Base-by-base conservation (phyloP, 2,113 vertebrate genomes). In the Pseudorectes ferrugineus region DNA sequence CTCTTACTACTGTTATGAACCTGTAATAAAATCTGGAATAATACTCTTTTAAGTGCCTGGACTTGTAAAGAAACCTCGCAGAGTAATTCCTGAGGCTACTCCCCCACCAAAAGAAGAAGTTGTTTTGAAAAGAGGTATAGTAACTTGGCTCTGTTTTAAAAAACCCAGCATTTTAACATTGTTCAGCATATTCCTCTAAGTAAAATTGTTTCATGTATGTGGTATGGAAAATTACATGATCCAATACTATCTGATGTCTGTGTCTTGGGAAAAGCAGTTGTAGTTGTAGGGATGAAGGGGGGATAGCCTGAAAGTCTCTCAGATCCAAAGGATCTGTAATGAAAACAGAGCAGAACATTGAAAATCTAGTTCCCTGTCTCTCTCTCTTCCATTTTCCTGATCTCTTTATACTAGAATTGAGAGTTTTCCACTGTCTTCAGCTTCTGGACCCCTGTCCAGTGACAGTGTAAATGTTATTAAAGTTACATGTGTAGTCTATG, bases 91-190 rank as follows among this genome's bases (percentile, higher is more conserved):
- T 8, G 98, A 97, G 85, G 92, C 96, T 92, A 97, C 98, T 86
- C 98, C 98, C 35, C 94, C 98, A 97, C 90, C 92, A 83, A 97
- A 98, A 95, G 98, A 99, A 97, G 95, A 98, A 98, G 88, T 98
- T 90, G 80, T 98, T 98, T 96, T 98, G 95, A 98, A 98, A 97
- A 98, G 96, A 96, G 98, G 98, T 98, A 98, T 43, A 79, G 96
- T 97, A 96, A 84, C 80, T 95, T 94, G 43, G 33, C 20, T 71
- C 11, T 90, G 28, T 33, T 88, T 55, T 72, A 15, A 91, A 90
- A 68, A 78, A 5, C 1, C 2, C 26, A 29, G 3, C 10, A 52
- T 68, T 65, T 77, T 61, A 59, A 55, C 40, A 11, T 3, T 46
- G 19, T 36, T 79, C 55, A 66, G 10, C 58, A n/a, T 54, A 28